Evolutionary conservation across 2,797 vertebrate species (phyloP).

Genomic region (Anguilla anguilla): DNA sequence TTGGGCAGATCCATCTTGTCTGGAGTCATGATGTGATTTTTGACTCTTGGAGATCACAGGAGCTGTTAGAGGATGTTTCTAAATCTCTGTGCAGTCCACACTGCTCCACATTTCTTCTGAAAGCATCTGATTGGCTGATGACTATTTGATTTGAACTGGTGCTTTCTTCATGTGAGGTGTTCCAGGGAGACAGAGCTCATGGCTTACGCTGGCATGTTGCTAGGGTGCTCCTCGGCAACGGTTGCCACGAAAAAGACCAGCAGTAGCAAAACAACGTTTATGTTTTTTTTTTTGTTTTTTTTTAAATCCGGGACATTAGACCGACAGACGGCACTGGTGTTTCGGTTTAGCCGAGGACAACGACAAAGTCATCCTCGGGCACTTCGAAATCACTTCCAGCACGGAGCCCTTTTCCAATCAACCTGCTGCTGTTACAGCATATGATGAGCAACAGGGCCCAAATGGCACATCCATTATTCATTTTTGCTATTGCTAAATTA

Average conservation of each 20-base stretch:
- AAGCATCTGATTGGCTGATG: too few species aligned
- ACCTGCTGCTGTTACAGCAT: background rate
- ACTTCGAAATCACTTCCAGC: background rate
- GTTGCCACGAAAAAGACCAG: background rate
- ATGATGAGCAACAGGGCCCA: too few species aligned
- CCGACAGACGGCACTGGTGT: background rate
- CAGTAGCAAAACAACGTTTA: background rate
- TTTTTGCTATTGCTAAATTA: background rate
- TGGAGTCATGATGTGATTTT: too few species aligned
- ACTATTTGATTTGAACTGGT: too few species aligned
- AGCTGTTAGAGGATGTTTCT: too few species aligned
- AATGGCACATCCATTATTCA: too few species aligned
- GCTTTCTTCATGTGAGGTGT: background rate
- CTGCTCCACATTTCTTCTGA: too few species aligned
- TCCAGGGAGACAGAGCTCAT: background rate
- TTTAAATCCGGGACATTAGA: background rate
- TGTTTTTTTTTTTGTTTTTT: background rate
- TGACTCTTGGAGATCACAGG: too few species aligned
- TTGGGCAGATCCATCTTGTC: too few species aligned
- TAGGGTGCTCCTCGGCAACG: constrained; percentile 18
- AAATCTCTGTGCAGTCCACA: too few species aligned
- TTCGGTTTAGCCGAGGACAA: background rate
- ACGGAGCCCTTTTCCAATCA: background rate
- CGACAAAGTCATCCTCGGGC: background rate
- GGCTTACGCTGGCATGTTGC: background rate